Base-by-base conservation (phyloP, 2,888 invertebrate genomes). In the Cordilura impudica region DNA sequence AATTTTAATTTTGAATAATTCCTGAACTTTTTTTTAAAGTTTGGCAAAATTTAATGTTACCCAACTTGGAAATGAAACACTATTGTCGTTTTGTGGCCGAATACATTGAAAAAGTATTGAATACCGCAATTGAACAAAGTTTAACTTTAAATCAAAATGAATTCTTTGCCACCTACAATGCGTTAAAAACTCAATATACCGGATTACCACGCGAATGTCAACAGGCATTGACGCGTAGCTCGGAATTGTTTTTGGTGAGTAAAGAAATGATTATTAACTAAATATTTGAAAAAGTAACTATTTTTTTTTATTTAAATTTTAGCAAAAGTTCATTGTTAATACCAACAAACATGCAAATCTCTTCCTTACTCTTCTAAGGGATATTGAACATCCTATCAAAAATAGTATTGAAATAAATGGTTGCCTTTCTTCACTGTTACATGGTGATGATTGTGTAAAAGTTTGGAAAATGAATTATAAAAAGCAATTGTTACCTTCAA, bases 1-100 rank as follows among this genome's bases (percentile, higher is more conserved):
- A 6, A n/a, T n/a, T 19, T 47, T 0, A 6, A 35, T 31, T 12
- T 14, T 35, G 19, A 23, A 18, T 80, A n/a, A n/a, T n/a, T n/a
- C n/a, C n/a, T n/a, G n/a, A n/a, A 78, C 53, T 67, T 91, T 90
- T 60, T 6, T n/a, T 63, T 56, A 7, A 87, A 93, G 93, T 93
- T 12, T 95, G 95, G 93, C 93, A 94, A 88, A 94, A 95, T 79
- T 89, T 95, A 1, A 94, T 95, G 92, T 89, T 93, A 43, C 94
- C 95, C 0, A 89, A 94, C 85, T 90, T 95, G 51, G 94, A 95
- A 82, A 89, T 94, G 87, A 94, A 93, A 86, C 93, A 92, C 85
- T 95, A 94, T 83, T 91, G 93, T 0, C 92, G 92, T 82, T 94
- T 93, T 88, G 91, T 94, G 31, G 88, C 92, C 5, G 91, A 91